Evolutionary conservation across 2,888 invertebrate species (phyloP).

Genomic region (Diadegma fenestrale): DNA sequence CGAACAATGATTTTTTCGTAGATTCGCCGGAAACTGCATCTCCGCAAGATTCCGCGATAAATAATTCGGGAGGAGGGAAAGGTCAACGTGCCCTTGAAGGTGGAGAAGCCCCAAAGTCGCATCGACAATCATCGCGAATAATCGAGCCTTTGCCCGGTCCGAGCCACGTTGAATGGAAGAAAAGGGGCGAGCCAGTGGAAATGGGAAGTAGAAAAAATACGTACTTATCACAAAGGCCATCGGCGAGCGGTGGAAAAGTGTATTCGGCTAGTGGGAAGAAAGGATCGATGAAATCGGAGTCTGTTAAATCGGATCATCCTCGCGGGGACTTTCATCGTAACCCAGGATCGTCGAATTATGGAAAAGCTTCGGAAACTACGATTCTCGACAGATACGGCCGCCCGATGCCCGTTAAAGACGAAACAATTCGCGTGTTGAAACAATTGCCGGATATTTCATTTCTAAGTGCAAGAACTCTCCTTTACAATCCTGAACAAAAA

Average conservation of each 20-base stretch:
- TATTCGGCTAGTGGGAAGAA: conserved; percentile 64
- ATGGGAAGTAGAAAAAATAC: conserved; percentile 46
- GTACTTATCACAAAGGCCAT: conserved; percentile 59
- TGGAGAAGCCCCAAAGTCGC: conserved; percentile 67
- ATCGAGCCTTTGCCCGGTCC: conserved; percentile 82
- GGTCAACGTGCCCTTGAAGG: conserved; percentile 64
- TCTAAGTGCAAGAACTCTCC: conserved; percentile 81
- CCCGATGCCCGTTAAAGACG: conserved; percentile 79
- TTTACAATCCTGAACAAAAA: conserved; percentile 82
- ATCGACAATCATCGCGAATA: conserved; percentile 75
- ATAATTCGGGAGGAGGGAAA: conserved; percentile 56
- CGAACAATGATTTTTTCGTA: conserved; percentile 35
- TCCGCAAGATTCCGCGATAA: conserved; percentile 70
- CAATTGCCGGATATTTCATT: conserved; percentile 83
- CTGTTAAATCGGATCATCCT: conserved; percentile 61
- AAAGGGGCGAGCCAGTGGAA: conserved; percentile 73
- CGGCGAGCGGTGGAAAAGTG: conserved; percentile 65
- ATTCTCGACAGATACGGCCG: conserved; percentile 81
- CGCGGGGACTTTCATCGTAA: conserved; percentile 60
- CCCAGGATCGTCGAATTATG: conserved; percentile 65
- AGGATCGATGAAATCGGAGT: conserved; percentile 54
- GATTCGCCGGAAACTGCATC: conserved; percentile 71
- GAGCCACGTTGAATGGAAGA: conserved; percentile 79
- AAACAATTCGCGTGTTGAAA: conserved; percentile 81
- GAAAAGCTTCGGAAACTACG: conserved; percentile 75